These are phyloP conservation scores for Echeneis naucrates DNA, from an alignment of 2,797 vertebrate species.

Conservation along the genomic window DNA sequence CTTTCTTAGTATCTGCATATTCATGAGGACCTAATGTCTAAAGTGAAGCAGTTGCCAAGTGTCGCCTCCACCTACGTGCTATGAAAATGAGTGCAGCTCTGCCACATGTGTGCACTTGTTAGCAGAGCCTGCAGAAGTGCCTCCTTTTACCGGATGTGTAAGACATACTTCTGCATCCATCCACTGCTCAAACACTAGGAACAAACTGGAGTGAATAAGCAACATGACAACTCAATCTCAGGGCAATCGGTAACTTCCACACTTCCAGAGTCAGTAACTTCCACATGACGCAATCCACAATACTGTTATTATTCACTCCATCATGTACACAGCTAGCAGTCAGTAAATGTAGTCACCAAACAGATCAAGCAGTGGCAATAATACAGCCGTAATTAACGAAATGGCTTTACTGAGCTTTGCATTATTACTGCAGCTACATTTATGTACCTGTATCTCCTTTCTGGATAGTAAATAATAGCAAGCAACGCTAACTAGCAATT, in stretches of 20 bases:
- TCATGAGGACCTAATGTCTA: conserved; percentile 73
- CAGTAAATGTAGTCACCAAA: too few species aligned
- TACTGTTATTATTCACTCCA: background rate
- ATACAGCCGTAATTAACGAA: too few species aligned
- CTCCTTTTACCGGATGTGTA: conserved; percentile 46
- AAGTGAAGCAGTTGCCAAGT: conserved; percentile 60
- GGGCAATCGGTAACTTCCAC: background rate
- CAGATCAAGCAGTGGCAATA: too few species aligned
- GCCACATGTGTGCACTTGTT: conserved; percentile 67
- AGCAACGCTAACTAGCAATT: too few species aligned
- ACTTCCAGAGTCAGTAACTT: too few species aligned
- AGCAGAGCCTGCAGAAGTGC: conserved; percentile 46
- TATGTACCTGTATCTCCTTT: too few species aligned
- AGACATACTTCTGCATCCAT: conserved; percentile 23
- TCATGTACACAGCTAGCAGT: background rate
- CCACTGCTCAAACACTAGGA: background rate
- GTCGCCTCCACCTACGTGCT: conserved; percentile 66
- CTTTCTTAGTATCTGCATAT: conserved; percentile 47
- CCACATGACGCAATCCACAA: too few species aligned
- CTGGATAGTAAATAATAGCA: too few species aligned
- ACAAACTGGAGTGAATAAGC: background rate
- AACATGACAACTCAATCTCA: background rate
- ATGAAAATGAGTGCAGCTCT: conserved; percentile 63
- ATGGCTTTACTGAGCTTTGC: too few species aligned
- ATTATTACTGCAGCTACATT: too few species aligned